Evolutionary conservation across 1,140 invertebrate genomes (phyloP), one percentile per base, ranked within the genome.

Genomic region (Cydia splendana): DNA sequence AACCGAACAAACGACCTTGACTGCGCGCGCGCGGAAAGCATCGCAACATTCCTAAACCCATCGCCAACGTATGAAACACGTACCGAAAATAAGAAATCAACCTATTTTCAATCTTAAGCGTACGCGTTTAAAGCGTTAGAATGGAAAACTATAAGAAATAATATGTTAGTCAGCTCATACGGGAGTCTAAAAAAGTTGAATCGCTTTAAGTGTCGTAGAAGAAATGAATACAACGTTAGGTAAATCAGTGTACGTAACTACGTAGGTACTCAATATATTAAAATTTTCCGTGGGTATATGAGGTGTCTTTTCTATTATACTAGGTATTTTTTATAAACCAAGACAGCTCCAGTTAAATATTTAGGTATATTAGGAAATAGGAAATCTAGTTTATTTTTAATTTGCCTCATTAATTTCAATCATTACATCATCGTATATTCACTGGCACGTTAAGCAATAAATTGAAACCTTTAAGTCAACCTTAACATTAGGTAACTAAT

Each of bases 11-110:
- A 69, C 65, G 65, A n/a, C 65, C 65, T 69, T 69, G 65, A 69
- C 65, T 30, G 65, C 24, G 65, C 65, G 65, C 12, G 65, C 28
- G 65, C 65, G 24, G 65, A 69, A 69, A 69, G 30, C 65, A 34
- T 34, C 65, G 65, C n/a, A 53, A 53, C 65, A 69, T 69, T 69
- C 65, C 65, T 69, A 69, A 69, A 69, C 65, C 30, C 65, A 34
- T 69, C 30, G 30, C 30, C 65, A 69, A n/a, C 28, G 18, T 65
- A 53, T 53, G 15, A 53, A 53, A 7, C 6, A 12, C 51, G 5
- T 53, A 18, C 15, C 51, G 51, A 53, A 53, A 53, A 53, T 53
- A 53, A 18, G 6, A 53, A 18, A 6, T n/a, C n/a, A 53, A 53
- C 2, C 51, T 18, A 18, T 53, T 53, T 53, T n/a, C 15, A 18